Percentiles rank a stretch among this genome's conserved stretches.
These are phyloP conservation scores for Enoplolaimus lenunculus DNA, from an alignment of 2,888 invertebrate genomes.

Conservation along the genomic window DNA sequence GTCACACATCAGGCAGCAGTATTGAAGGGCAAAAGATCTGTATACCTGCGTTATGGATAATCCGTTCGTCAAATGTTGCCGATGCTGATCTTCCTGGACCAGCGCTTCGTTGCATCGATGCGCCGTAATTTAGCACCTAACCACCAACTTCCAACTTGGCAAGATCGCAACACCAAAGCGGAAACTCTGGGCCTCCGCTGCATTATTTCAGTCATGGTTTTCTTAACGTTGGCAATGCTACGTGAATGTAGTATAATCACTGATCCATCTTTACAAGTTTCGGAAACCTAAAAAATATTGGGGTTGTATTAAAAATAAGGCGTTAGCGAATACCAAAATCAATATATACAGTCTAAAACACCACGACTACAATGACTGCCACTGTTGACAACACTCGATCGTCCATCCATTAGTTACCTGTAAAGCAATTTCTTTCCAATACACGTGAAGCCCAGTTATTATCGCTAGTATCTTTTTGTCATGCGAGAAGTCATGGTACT, in stretches of 20 bases:
- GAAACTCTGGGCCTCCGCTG: background rate
- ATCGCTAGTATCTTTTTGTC: constrained; percentile 34
- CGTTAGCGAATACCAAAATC: too few species aligned
- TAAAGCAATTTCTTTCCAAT: constrained; percentile 38
- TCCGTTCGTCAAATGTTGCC: background rate
- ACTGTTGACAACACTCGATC: too few species aligned
- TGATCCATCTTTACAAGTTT: background rate
- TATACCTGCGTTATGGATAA: background rate
- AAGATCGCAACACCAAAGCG: background rate
- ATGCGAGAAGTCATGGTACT: background rate
- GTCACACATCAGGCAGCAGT: too few species aligned
- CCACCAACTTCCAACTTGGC: background rate
- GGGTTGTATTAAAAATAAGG: too few species aligned
- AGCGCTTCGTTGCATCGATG: too few species aligned
- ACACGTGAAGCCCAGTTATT: constrained; percentile 43
- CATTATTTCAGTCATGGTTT: background rate
- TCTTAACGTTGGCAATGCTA: background rate
- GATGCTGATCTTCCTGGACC: too few species aligned
- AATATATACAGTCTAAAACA: too few species aligned
- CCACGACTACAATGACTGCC: too few species aligned
- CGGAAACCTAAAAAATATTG: background rate
- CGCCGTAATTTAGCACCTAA: background rate
- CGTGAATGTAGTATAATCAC: background rate
- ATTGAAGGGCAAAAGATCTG: too few species aligned
- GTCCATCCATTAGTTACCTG: too few species aligned